Base-by-base conservation (phyloP, 2,113 vertebrate genomes). In the Onychostruthus taczanowskii region DNA sequence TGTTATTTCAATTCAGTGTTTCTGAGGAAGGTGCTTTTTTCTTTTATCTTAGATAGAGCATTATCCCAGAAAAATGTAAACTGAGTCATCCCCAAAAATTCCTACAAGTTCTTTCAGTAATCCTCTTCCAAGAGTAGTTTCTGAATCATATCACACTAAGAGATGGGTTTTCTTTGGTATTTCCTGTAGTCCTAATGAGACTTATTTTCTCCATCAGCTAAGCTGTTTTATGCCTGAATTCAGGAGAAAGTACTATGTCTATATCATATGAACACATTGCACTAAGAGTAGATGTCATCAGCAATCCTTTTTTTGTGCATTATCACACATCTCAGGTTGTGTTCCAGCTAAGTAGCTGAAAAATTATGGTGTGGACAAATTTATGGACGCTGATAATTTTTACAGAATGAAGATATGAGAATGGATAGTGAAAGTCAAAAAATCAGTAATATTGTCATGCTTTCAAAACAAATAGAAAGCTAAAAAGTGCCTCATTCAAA, bases 401-500 rank as follows among this genome's bases (percentile, higher is more conserved):
- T 87, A 10, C 26, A 84, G 52, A 86, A 66, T 64, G 28, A 74
- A 35, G 58, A n/a, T 22, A 18, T n/a, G 39, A 64, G 28, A 66
- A 30, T 27, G 43, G 33, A 83, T 37, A 85, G 18, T 27, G 52
- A 64, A 95, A 67, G 56, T 16, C 9, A 77, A 20, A 88, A 33
- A 82, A 47, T 58, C 46, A 55, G 20, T 78, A 75, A 62, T 62
- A 52, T 39, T 82, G 5, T 20, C 33, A 64, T 37, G 9, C 1
- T 93, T 61, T 52, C 58, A 93, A 85, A 93, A 23, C 8, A 80
- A 90, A 73, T 19, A 31, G 16, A 68, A 94, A 69, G 37, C 5
- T 86, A 62, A 93, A 87, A 63, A 58, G 58, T 62, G 61, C 27
- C 53, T 69, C 62, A 3, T 89, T 96, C 70, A 95, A 96, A 93